Conservation (phyloP, 2,888 invertebrate genomes). For the Drosophila paramelanica region DNA sequence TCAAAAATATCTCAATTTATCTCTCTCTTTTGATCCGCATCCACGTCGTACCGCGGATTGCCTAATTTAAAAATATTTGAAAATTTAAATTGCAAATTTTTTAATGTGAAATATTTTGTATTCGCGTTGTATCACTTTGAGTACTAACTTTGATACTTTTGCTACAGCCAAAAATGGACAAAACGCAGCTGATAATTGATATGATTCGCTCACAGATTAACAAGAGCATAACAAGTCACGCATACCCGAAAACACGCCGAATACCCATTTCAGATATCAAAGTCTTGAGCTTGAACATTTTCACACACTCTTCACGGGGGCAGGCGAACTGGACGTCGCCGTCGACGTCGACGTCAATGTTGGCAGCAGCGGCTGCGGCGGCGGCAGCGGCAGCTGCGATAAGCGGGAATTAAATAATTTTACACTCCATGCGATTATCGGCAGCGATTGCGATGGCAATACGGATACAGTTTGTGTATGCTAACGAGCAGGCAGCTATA, state of each 20-base stretch:
- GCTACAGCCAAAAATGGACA: no score
- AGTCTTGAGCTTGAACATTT: slow-evolving; percentile 70
- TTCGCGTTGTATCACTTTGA: no score
- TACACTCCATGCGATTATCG: slow-evolving; percentile 82
- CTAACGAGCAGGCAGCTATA: slow-evolving; percentile 76
- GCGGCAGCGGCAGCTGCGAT: slow-evolving; percentile 61
- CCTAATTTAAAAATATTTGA: no score
- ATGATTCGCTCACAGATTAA: no score
- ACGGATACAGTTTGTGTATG: slow-evolving; percentile 79
- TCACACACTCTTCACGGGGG: slow-evolving; percentile 65
- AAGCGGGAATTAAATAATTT: slow-evolving; percentile 80
- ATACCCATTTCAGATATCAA: slow-evolving; percentile 63
- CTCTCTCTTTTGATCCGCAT: no score
- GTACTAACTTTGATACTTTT: no score
- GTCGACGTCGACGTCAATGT: slow-evolving; percentile 31
- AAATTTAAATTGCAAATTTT: no score
- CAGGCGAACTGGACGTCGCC: slow-evolving; percentile 15
- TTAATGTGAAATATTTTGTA: no score
- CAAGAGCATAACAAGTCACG: slow-evolving; percentile 16
- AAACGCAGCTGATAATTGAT: no score
- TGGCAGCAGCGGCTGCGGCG: slow-evolving; percentile 1
- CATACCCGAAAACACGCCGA: slow-evolving; percentile 1
- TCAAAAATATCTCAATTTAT: no score
- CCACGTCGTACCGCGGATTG: no score
- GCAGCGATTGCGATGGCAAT: slow-evolving; percentile 80